Evolutionary conservation across 2,888 invertebrate genomes (phyloP), one percentile per base, ranked within the genome.

Genomic region (Tortricodes alternella): DNA sequence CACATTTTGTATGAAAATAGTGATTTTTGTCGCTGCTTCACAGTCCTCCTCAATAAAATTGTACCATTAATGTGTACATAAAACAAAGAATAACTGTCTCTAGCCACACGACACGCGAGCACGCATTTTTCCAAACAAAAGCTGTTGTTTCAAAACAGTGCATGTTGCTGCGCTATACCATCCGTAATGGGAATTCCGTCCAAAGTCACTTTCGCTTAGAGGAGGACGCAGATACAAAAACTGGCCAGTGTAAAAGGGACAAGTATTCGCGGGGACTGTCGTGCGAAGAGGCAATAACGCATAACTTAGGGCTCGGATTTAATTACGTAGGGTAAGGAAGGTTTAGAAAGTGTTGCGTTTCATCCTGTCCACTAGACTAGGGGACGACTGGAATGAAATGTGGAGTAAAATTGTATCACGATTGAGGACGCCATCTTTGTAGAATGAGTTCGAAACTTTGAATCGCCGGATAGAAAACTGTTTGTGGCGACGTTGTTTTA

Each of bases 211-310:
- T 62, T 57, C 55, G 50, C 44, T 59, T 55, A 13, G 59, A 62
- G 8, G 38, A 55, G 50, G 61, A 62, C 32, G 23, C 8, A 15
- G 27, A 21, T 49, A 48, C 1, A 2, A 13, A 32, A 34, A 19
- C 13, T 23, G 24, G 29, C 13, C 29, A 18, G 63, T 53, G 32
- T 18, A 57, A 57, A 43, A 19, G 29, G 11, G 37, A 55, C 16
- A 46, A 5, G 35, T 2, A 11, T 43, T 29, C 49, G 39, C 46
- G 46, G 59, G 59, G 56, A 50, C 34, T 62, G 63, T 51, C 66
- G 66, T 66, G 66, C 62, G 59, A 61, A 62, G 58, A 46, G 41
- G 44, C 63, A 50, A 62, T 66, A 66, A 66, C 60, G 59, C 51
- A 58, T 60, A 62, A 62, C 59, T 60, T 59, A 58, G 57, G 56